Evolutionary conservation across 2,797 vertebrate genomes (phyloP).

Genomic region (Squalus acanthias): DNA sequence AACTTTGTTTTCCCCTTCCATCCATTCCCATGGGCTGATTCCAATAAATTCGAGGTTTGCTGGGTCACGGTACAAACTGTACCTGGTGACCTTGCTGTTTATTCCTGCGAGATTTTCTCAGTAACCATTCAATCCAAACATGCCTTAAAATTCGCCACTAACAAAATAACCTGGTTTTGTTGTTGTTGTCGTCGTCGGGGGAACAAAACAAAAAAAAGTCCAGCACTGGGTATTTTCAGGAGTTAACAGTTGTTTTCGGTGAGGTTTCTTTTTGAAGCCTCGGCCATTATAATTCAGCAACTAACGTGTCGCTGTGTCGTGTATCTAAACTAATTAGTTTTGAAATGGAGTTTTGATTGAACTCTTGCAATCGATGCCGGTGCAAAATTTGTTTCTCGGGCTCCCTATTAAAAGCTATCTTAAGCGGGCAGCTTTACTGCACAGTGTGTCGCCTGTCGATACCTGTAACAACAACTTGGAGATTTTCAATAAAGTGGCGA

Average conservation of each 20-base stretch:
- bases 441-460: slow-evolving; percentile 78
- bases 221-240: background rate
- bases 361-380: slow-evolving; percentile 95
- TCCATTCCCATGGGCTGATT: background rate
- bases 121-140: background rate
- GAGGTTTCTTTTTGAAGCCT: slow-evolving; percentile 21
- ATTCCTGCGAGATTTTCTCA: background rate
- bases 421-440: slow-evolving; percentile 80
- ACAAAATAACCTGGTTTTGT: too few species aligned
- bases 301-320: slow-evolving; percentile 80
- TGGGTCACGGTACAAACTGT: background rate
- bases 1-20: background rate
- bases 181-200: background rate
- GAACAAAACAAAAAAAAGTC: background rate
- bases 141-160: background rate
- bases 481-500: slow-evolving; percentile 80
- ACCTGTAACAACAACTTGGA: slow-evolving; percentile 83
- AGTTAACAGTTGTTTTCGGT: background rate
- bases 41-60: background rate
- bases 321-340: slow-evolving; percentile 99
- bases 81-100: background rate
- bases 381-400: slow-evolving; percentile 93
- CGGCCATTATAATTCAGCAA: slow-evolving; percentile 67
- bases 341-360: slow-evolving; percentile 99
- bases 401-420: slow-evolving; percentile 87